Base-by-base conservation (phyloP, 64 coral and sea anemone genomes). In the Stylophora pistillata region DNA sequence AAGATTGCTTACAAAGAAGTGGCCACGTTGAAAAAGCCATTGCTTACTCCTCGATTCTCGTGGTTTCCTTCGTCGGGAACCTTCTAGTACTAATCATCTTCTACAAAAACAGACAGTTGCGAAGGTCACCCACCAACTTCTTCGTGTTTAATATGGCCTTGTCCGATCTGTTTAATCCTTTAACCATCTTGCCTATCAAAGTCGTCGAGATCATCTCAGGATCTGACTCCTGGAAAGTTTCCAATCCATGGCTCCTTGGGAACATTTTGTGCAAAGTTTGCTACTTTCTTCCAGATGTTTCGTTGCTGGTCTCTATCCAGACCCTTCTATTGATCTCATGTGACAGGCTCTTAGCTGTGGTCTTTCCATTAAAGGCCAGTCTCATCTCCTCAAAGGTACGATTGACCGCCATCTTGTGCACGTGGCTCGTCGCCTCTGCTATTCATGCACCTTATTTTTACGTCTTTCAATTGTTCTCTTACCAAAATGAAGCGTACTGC, bases 101-200 rank as follows among this genome's bases (percentile, higher is more conserved):
- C 29, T 78, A 41, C 75, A 88, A 65, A 37, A 58, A 88, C 56
- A 88, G 78, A 41, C 13, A 30, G 25, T 9, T 88, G 15, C 73
- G 86, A 34, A 88, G 18, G 15, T 52, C 37, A 47, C 37, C 73
- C 13, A 78, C 66, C 9, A 78, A 88, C 32, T 88, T 32, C 30
- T 88, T 88, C 55, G 62, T 88, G 5, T 20, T 88, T 57, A 88
- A 88, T 15, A 88, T 88, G 86, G 73, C 86, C 58, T 25, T 78
- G 9, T 88, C 86, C n/a, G 86, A 88, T 41, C 56, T 88, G 18
- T 88, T 88, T 58, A 66, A 47, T 60, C 56, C 86, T 1, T 63
- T 88, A 15, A 77, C 75, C 11, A 78, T 78, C 21, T 65, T 78
- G 60, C 75, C 57, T 13, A 5, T 52, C 13, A 77, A 1, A 29